Base-by-base conservation (phyloP, 2,113 vertebrate genomes). In the Thomomys bottae region DNA sequence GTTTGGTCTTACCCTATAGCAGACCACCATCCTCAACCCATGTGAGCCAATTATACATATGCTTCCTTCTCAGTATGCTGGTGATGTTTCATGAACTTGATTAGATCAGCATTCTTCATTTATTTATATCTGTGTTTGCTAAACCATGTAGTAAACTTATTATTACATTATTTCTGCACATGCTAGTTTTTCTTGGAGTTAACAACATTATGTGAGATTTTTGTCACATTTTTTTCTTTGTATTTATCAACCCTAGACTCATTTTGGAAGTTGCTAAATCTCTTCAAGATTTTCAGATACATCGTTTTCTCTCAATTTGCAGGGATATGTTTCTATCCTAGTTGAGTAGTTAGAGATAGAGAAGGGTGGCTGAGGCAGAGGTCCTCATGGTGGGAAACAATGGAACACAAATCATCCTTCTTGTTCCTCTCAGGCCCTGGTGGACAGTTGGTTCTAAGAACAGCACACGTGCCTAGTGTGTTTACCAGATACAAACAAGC, bases 131-230 rank as follows among this genome's bases (percentile, higher is more conserved):
- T 54, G 0, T 88, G 24, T 83, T 38, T 75, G 17, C 34, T 32
- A 24, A 89, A 32, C 38, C 86, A 79, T 49, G 21, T 57, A 77
- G 67, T 49, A 70, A 87, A 91, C 38, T 26, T 72, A 9, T 40
- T 24, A 59, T 57, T 57, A 30, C 14, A 1, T 70, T 68, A 54
- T 64, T 95, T 89, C 75, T 70, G n/a, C 40, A 64, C 40, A 30
- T 88, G 49, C 70, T 77, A 24, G 1, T 92, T 87, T 85, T 92
- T 76, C 61, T 61, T 87, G 42, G 71, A 73, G 26, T 87, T 78
- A 73, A 78, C 77, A 42, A 57, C 59, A 26, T 57, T 75, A 3
- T 81, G 79, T 67, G 3, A 23, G 30, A 1, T 68, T 9, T 26
- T 40, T 14, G 36, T 82, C 36, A 45, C 17, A 26, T 10, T 14